phyloP scores from a whole-genome alignment of 2,113 vertebrate genomes.

The Tupaia tana region DNA sequence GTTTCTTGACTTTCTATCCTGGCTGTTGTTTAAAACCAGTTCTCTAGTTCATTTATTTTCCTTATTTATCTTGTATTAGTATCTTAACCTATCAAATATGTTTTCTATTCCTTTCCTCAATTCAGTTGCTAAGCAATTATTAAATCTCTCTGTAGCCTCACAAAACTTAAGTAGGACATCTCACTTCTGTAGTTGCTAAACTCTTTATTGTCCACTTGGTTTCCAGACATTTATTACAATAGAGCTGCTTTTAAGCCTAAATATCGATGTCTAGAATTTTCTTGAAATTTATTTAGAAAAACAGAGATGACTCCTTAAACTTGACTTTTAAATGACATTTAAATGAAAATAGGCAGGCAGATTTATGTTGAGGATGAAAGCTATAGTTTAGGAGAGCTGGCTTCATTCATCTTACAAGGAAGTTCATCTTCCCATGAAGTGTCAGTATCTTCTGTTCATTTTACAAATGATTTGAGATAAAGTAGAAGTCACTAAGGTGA shows the following conservation, averaged over 20 bases:
- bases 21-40: neutral
- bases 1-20: neutral
- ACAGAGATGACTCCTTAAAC: neutral
- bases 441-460: neutral
- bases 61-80: neutral
- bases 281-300: constrained; percentile 16
- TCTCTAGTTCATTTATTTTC: neutral
- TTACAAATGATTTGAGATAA: neutral
- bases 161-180: neutral
- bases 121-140: neutral
- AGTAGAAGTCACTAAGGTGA: neutral
- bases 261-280: neutral
- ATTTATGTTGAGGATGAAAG: neutral
- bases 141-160: neutral
- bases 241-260: neutral
- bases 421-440: neutral
- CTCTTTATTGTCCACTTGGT: neutral
- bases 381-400: neutral
- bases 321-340: constrained; percentile 8
- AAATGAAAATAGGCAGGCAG: neutral
- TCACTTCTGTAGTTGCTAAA: neutral
- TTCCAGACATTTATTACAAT: neutral
- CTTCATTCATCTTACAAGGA: neutral
- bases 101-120: neutral
- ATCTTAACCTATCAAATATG: neutral